These are phyloP conservation scores for Cephus sareptanus DNA, from an alignment of 2,888 invertebrate genomes.

Conservation along the genomic window DNA sequence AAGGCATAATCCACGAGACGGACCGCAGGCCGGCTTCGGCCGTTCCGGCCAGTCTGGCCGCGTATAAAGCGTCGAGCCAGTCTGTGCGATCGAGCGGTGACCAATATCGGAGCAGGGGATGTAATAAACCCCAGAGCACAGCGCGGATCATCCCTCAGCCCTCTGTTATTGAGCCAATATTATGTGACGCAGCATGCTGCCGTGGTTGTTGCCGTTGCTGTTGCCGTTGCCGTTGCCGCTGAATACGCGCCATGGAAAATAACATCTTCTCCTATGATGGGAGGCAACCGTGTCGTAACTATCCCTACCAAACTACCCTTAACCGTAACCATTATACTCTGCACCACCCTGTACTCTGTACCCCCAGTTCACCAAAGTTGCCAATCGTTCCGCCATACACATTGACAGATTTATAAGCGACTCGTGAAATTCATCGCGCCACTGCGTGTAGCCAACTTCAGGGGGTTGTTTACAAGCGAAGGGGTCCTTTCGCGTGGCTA, in stretches of 20 bases:
- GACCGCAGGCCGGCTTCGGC: no score
- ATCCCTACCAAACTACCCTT: not conserved
- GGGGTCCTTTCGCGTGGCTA: no score
- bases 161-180: not conserved
- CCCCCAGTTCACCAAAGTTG: not conserved
- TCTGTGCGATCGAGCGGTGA: conserved; percentile 38
- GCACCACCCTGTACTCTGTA: no score
- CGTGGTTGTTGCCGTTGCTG: not conserved
- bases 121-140: conserved; percentile 44
- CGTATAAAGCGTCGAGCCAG: not conserved
- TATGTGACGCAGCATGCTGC: not conserved
- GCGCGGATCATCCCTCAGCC: conserved; percentile 23
- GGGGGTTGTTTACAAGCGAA: no score
- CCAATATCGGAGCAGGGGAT: conserved; percentile 40
- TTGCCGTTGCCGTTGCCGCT: not conserved
- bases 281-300: no score
- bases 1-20: conserved; percentile 13
- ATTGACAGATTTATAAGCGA: not conserved
- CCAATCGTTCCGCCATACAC: not conserved
- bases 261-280: not conserved
- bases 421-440: no score
- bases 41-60: no score
- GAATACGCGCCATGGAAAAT: not conserved
- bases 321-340: not conserved
- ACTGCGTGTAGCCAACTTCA: no score